Conservation (phyloP, 64 coral and sea anemone genomes). For the Cladopsammia gracilis region DNA sequence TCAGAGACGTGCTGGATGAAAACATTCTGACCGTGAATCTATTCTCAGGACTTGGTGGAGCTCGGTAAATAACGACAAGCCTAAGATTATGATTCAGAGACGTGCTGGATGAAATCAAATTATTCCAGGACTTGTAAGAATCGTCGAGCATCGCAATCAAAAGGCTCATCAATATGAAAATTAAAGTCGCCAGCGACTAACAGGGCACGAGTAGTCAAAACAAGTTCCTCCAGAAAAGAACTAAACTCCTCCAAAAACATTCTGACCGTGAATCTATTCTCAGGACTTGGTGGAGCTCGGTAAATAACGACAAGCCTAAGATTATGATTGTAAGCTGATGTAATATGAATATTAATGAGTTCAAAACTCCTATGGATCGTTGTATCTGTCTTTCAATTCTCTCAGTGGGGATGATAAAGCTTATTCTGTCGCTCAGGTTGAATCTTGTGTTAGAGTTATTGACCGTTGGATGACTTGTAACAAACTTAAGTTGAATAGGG, state of each 20-base stretch:
- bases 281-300: slow-evolving; percentile 29
- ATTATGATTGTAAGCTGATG: slow-evolving; percentile 75
- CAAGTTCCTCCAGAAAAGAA: slow-evolving; percentile 32
- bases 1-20: neutral
- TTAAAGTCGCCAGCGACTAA: slow-evolving; percentile 38
- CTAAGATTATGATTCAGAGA: slow-evolving; percentile 68
- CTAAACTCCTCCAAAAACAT: slow-evolving; percentile 74
- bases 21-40: slow-evolving; percentile 41
- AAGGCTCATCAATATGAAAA: slow-evolving; percentile 36
- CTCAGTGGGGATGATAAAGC: neutral
- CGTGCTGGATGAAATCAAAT: slow-evolving; percentile 64
- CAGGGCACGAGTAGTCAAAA: slow-evolving; percentile 30
- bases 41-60: slow-evolving; percentile 41
- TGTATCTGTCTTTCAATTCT: slow-evolving; percentile 25
- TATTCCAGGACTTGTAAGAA: slow-evolving; percentile 63
- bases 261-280: slow-evolving; percentile 60
- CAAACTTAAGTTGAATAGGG: slow-evolving; percentile 56
- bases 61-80: slow-evolving; percentile 46
- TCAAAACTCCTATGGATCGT: slow-evolving; percentile 37
- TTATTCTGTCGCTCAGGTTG: slow-evolving; percentile 3
- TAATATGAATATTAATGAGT: slow-evolving; percentile 67
- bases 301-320: slow-evolving; percentile 61
- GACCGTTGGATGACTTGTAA: slow-evolving; percentile 47
- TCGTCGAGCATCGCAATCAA: slow-evolving; percentile 43
- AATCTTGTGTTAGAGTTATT: slow-evolving; percentile 64